These are phyloP conservation scores for Agapetus fuscipes DNA, from an alignment of 2,888 invertebrate species.

Conservation along the genomic window DNA sequence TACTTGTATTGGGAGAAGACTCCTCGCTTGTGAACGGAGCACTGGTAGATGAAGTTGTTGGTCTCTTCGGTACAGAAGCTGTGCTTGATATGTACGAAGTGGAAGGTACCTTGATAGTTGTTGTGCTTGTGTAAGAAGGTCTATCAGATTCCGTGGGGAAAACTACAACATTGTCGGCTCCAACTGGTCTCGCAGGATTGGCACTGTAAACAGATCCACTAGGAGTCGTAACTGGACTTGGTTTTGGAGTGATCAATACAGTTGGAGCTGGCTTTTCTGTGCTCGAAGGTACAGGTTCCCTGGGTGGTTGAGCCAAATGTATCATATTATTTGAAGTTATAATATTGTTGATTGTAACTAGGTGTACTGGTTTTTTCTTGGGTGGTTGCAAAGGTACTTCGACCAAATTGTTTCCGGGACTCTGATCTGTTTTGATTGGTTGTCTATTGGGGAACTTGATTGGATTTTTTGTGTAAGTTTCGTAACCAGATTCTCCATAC, in stretches of 20 bases:
- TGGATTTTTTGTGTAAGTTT: conserved; percentile 23
- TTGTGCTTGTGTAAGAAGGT: too few relatives aligned
- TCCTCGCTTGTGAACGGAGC: conserved; percentile 8
- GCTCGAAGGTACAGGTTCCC: conserved; percentile 28
- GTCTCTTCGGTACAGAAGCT: conserved; percentile 10
- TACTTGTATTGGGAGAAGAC: conserved; percentile 4
- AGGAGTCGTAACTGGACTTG: conserved; percentile 27
- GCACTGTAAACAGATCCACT: conserved; percentile 12
- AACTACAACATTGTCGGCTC: too few relatives aligned
- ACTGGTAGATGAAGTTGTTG: conserved; percentile 16
- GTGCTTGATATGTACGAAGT: conserved; percentile 5
- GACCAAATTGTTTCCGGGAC: conserved; percentile 27
- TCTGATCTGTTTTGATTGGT: conserved; percentile 7
- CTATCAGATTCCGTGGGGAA: too few relatives aligned
- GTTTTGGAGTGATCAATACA: conserved; percentile 60
- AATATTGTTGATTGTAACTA: conserved; percentile 52
- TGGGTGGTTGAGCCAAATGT: conserved; percentile 31
- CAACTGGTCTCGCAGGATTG: not conserved
- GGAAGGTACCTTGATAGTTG: conserved; percentile 17
- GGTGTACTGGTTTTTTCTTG: conserved; percentile 39
- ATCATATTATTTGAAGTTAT: conserved; percentile 48
- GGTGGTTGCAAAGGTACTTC: conserved; percentile 44
- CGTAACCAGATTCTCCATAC: conserved; percentile 20
- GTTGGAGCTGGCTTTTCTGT: conserved; percentile 52
- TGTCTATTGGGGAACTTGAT: conserved; percentile 12